Percentiles rank a stretch among this genome's conserved stretches.
phyloP scores from a whole-genome alignment of 1,140 invertebrate species.

The Amyelois transitella region DNA sequence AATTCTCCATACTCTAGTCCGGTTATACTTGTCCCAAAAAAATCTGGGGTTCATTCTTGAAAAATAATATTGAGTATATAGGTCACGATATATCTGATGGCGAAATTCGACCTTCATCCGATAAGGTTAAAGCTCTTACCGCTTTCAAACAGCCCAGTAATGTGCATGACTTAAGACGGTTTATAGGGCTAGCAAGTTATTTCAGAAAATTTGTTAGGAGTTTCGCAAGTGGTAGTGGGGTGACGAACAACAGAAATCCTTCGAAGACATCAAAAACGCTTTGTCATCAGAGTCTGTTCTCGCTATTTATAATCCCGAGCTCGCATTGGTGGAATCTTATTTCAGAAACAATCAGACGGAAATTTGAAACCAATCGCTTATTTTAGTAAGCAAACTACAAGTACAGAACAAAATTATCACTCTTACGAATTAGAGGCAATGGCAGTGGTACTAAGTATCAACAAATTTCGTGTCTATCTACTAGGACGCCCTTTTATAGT shows the following conservation, averaged over 20 bases:
- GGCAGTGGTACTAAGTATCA: constrained; percentile 37
- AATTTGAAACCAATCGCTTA: constrained; percentile 6
- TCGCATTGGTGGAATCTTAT: constrained; percentile 9
- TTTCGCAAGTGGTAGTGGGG: constrained; percentile 22
- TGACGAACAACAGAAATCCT: constrained; percentile 15
- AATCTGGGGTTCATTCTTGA: constrained; percentile 21
- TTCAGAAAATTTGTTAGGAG: constrained; percentile 27
- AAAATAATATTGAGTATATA: constrained; percentile 13
- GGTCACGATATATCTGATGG: constrained; percentile 1
- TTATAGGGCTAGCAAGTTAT: constrained; percentile 14
- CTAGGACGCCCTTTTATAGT: constrained; percentile 36
- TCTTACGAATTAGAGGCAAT: constrained; percentile 50
- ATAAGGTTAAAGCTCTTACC: constrained; percentile 1
- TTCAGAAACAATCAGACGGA: constrained; percentile 14
- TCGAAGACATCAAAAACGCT: constrained; percentile 8
- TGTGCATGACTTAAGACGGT: constrained; percentile 10
- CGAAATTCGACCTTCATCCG: not conserved
- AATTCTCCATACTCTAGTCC: constrained; percentile 16
- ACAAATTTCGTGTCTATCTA: constrained; percentile 48
- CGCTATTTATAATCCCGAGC: constrained; percentile 11
- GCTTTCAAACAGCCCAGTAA: constrained; percentile 21
- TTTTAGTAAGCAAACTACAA: constrained; percentile 2
- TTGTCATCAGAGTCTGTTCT: constrained; percentile 1
- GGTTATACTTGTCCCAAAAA: constrained; percentile 23
- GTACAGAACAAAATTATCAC: constrained; percentile 36